Conservation (phyloP, 2,113 vertebrate genomes). For the Paralichthys olivaceus region DNA sequence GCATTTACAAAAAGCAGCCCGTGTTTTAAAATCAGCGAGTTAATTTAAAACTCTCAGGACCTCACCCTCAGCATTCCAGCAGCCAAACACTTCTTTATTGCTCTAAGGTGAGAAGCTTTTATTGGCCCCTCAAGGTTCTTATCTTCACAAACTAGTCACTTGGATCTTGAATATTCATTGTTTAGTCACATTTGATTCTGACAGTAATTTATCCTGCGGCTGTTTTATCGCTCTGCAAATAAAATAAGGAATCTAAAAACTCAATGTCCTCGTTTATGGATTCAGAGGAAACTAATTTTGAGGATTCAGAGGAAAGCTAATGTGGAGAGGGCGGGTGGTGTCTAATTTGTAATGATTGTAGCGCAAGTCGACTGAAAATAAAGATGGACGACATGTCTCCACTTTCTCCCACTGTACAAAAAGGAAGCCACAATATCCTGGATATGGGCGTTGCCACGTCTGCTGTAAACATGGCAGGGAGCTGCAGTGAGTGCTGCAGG, state of each 20-base stretch:
- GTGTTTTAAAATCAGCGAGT: constrained; percentile 22
- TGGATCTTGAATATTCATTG: constrained; percentile 18
- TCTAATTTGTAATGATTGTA: too few relatives aligned
- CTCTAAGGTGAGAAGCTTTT: constrained; percentile 32
- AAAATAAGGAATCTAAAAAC: background rate
- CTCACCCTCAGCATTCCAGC: constrained; percentile 24
- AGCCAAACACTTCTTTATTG: constrained; percentile 4
- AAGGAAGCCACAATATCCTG: too few relatives aligned
- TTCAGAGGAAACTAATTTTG: background rate
- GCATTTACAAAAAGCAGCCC: constrained; percentile 28
- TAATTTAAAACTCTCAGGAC: constrained; percentile 27
- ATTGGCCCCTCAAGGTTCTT: constrained; percentile 12
- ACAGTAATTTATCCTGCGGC: constrained; percentile 1
- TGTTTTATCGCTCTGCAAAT: constrained; percentile 6
- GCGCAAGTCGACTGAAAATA: too few relatives aligned
- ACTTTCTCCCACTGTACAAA: too few relatives aligned
- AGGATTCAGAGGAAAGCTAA: background rate
- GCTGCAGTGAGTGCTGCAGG: too few relatives aligned
- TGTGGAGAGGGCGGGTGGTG: background rate
- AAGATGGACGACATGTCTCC: too few relatives aligned
- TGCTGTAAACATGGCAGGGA: too few relatives aligned
- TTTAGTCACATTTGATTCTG: constrained; percentile 12
- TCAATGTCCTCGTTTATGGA: background rate
- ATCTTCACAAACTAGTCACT: constrained; percentile 22
- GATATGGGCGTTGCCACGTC: too few relatives aligned